A percentile compares a stretch with the other conserved stretches of the same genome.
These are phyloP conservation scores for Corythoichthys intestinalis DNA, from an alignment of 2,113 vertebrate genomes.

Conservation along the genomic window DNA sequence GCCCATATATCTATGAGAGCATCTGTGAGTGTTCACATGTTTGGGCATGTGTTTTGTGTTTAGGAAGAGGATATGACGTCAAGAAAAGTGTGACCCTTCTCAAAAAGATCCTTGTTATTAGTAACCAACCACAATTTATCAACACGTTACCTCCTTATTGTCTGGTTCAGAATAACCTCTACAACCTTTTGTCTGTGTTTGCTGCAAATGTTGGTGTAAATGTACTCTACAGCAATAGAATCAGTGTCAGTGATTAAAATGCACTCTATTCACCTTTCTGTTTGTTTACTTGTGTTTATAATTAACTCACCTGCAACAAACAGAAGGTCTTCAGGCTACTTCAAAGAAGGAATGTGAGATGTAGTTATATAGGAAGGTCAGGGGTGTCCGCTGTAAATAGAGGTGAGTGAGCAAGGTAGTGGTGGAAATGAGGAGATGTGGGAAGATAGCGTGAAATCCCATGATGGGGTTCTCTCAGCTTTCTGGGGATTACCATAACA, in stretches of 20 bases:
- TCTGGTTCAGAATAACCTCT: slow-evolving; percentile 37
- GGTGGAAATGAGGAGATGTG: slow-evolving; percentile 24
- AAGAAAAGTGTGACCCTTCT: slow-evolving; percentile 40
- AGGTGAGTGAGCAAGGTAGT: slow-evolving; percentile 21
- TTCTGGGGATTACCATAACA: slow-evolving; percentile 41
- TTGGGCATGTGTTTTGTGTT: not conserved
- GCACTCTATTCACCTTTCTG: slow-evolving; percentile 43
- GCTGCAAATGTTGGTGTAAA: not conserved
- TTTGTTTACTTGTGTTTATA: slow-evolving; percentile 56
- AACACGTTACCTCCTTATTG: slow-evolving; percentile 28
- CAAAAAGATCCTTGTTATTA: slow-evolving; percentile 44
- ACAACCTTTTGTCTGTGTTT: slow-evolving; percentile 9
- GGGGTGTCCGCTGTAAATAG: slow-evolving; percentile 12
- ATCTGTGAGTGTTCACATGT: not conserved
- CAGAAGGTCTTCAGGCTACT: slow-evolving; percentile 22
- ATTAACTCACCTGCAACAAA: slow-evolving; percentile 31
- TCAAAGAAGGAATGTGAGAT: slow-evolving; percentile 21
- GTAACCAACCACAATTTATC: slow-evolving; percentile 41
- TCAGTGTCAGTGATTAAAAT: slow-evolving; percentile 52
- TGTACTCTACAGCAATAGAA: slow-evolving; percentile 16
- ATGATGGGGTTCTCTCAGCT: slow-evolving; percentile 43
- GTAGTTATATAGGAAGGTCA: slow-evolving; percentile 15
- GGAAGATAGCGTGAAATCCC: slow-evolving; percentile 45
- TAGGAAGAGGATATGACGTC: slow-evolving; percentile 32
- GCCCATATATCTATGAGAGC: not conserved